Conservation (phyloP, 2,888 invertebrate genomes). For the Crepidodera aurea region DNA sequence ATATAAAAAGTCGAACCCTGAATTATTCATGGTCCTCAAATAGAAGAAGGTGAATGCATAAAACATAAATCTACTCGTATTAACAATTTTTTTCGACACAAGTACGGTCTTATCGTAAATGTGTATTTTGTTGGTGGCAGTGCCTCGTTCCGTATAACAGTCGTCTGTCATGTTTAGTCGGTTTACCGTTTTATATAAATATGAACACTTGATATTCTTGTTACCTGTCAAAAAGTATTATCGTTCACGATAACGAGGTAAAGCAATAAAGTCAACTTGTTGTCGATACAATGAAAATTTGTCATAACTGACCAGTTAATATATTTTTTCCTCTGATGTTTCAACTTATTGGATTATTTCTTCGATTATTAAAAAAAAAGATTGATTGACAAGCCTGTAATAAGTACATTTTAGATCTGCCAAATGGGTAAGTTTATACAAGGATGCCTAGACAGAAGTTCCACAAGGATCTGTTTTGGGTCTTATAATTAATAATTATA, state of each 20-base stretch:
- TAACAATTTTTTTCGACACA: constrained; percentile 25
- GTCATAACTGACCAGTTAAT: constrained; percentile 19
- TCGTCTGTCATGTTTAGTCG: constrained; percentile 41
- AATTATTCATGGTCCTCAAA: constrained; percentile 23
- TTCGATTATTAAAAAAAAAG: too few species aligned
- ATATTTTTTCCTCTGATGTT: too few species aligned
- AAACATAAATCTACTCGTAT: constrained; percentile 24
- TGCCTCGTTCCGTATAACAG: constrained; percentile 27
- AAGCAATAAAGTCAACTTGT: constrained; percentile 16
- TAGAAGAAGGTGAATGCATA: constrained; percentile 23
- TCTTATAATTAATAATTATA: too few species aligned
- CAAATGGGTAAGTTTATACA: too few species aligned
- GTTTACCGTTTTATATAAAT: constrained; percentile 43
- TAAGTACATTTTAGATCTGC: too few species aligned
- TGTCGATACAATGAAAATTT: constrained; percentile 15
- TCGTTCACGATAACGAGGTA: constrained; percentile 6
- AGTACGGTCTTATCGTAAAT: constrained; percentile 20
- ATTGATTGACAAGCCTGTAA: too few species aligned
- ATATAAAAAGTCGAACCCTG: constrained; percentile 3
- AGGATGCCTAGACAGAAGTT: too few species aligned
- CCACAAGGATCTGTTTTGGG: too few species aligned
- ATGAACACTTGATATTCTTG: constrained; percentile 40
- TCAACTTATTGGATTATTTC: neutral
- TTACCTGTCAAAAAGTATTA: constrained; percentile 43
- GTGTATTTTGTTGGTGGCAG: constrained; percentile 21